Evolutionary conservation across 1,140 invertebrate species (phyloP).

Genomic region (Sitobion miscanthi): DNA sequence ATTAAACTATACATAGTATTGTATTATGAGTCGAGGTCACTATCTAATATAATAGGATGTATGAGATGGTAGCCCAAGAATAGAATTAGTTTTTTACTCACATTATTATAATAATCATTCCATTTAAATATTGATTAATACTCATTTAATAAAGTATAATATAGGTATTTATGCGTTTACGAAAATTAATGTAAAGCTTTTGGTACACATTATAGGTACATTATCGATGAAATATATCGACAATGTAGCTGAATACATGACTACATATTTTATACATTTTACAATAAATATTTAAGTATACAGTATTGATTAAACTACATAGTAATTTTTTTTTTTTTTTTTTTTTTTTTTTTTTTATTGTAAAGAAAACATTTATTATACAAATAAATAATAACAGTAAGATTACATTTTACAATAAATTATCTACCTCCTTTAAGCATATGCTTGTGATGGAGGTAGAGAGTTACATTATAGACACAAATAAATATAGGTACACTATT

Average conservation of each 20-base stretch:
- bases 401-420: no score
- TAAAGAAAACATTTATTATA: no score
- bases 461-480: no score
- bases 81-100: neutral
- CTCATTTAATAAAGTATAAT: neutral
- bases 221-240: neutral
- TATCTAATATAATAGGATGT: neutral
- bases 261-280: neutral
- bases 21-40: neutral
- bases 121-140: neutral
- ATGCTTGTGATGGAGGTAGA: no score
- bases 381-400: no score
- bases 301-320: neutral
- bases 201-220: neutral
- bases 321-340: no score
- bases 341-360: no score
- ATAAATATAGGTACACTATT: no score
- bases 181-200: neutral
- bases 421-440: no score
- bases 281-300: neutral
- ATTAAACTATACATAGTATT: neutral
- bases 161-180: neutral
- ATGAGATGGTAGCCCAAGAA: neutral
- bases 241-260: neutral
- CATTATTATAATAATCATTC: neutral